These are phyloP conservation scores for Scartelaos histophorus DNA, from an alignment of 2,113 vertebrate genomes.

Conservation along the genomic window DNA sequence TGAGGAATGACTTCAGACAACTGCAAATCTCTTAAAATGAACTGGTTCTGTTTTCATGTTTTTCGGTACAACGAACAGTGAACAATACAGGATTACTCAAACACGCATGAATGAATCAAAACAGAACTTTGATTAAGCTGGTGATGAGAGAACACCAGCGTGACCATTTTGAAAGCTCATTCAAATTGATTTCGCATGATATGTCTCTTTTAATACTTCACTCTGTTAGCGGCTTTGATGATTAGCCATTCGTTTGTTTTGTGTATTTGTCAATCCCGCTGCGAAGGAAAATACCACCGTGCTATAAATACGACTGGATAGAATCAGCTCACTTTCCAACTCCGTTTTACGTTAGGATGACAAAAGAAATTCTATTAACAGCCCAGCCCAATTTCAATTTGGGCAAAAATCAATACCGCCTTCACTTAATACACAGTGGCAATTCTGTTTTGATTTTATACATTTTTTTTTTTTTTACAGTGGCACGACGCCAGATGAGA, in stretches of 20 bases:
- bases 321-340: constrained; percentile 10
- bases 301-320: neutral
- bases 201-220: neutral
- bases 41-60: too few relatives aligned
- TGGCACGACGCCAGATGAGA: constrained; percentile 54
- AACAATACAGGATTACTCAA: too few relatives aligned
- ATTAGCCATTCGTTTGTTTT: neutral
- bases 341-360: constrained; percentile 4
- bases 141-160: too few relatives aligned
- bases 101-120: too few relatives aligned
- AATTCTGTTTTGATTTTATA: neutral
- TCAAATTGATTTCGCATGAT: too few relatives aligned
- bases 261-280: neutral
- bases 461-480: constrained; percentile 15
- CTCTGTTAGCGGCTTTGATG: neutral
- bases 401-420: constrained; percentile 42
- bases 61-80: too few relatives aligned
- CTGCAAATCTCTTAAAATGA: too few relatives aligned
- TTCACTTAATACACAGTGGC: constrained; percentile 14
- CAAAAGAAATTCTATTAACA: constrained; percentile 29
- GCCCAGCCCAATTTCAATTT: constrained; percentile 27
- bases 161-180: too few relatives aligned
- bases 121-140: too few relatives aligned
- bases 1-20: too few relatives aligned
- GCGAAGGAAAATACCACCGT: neutral